A percentile compares a stretch with the other conserved stretches of the same genome.
Evolutionary conservation across 2,888 invertebrate genomes (phyloP).

Genomic region (Trissolcus japonicus): DNA sequence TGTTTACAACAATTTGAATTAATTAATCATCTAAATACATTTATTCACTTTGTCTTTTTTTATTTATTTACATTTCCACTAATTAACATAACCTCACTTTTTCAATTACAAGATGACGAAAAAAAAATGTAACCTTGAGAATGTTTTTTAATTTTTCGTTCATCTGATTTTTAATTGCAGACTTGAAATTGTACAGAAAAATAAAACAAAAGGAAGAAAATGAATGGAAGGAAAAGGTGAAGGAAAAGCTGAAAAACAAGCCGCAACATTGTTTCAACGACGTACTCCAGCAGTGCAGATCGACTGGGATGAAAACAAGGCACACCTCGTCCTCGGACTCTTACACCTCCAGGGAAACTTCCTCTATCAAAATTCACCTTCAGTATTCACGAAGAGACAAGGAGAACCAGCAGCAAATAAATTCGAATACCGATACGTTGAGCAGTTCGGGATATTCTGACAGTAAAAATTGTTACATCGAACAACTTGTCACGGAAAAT

Average conservation of each 20-base stretch:
- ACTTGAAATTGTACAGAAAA: slow-evolving; percentile 79
- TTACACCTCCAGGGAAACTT: slow-evolving; percentile 53
- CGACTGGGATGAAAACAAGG: too few relatives aligned
- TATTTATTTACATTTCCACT: too few relatives aligned
- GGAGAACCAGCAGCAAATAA: slow-evolving; percentile 35
- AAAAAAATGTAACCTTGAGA: too few relatives aligned
- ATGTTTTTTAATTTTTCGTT: too few relatives aligned
- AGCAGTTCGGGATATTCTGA: too few relatives aligned
- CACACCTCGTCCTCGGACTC: slow-evolving; percentile 22
- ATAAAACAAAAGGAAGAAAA: slow-evolving; percentile 80
- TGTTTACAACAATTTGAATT: too few relatives aligned
- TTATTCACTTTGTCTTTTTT: too few relatives aligned
- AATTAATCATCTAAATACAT: too few relatives aligned
- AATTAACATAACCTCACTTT: neutral
- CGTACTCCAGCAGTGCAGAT: slow-evolving; percentile 52
- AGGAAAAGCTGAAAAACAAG: slow-evolving; percentile 64
- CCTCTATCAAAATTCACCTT: slow-evolving; percentile 65
- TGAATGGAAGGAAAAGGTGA: slow-evolving; percentile 70
- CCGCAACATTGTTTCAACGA: slow-evolving; percentile 62
- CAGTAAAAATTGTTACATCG: too few relatives aligned
- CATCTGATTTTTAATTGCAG: slow-evolving; percentile 71
- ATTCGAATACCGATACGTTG: too few relatives aligned
- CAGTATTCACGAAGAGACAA: slow-evolving; percentile 60
- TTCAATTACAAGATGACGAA: too few relatives aligned
- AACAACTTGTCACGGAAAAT: too few relatives aligned